Base-by-base conservation (phyloP, 2,797 vertebrate genomes). In the Sebastes miniatus region DNA sequence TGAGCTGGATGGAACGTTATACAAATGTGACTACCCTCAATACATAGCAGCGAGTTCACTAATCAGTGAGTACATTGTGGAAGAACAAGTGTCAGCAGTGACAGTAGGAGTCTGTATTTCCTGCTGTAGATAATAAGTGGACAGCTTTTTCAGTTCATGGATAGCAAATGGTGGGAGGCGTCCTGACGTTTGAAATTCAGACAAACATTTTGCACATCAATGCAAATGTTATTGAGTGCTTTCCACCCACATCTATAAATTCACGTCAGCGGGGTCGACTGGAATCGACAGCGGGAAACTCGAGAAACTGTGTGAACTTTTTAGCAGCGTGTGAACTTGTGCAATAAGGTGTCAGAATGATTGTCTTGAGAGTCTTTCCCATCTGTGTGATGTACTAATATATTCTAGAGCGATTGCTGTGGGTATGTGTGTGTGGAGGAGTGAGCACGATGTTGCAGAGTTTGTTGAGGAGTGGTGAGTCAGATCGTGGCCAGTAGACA, bases 381-480 rank as follows among this genome's bases (percentile, higher is more conserved):
- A 29, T 73, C 74, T 36, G 59, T 88, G 77, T 85, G 72, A 77
- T 74, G 79, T 61, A 77, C 57, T 70, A 70, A 82, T 85, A 39
- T 83, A 85, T 86, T 86, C 70, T 6, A 13, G 24, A 59, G 77
- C 3, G 2, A 27, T 67, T n/a, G 47, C 59, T 4, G 64, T 69
- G 36, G 59, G 67, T 56, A 54, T 76, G 71, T 63, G 31, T 63
- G 31, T 83, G 90, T 83, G 89, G 81, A 83, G 83, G 89, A 87
- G 84, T 76, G 80, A 78, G 80, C 74, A 47, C 36, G 43, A 57
- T 36, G 84, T 31, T 64, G 72, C 62, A 56, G 77, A 62, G 79
- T 75, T 84, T 79, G 81, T 64, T 76, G 81, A 83, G 77, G 69
- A 75, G 71, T 2, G 39, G 71, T 94, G 92, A 92, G 85, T 93